Evolutionary conservation across 2,797 vertebrate genomes (phyloP), one percentile per base, ranked within the genome.

Genomic region (Manis crassicaudata): DNA sequence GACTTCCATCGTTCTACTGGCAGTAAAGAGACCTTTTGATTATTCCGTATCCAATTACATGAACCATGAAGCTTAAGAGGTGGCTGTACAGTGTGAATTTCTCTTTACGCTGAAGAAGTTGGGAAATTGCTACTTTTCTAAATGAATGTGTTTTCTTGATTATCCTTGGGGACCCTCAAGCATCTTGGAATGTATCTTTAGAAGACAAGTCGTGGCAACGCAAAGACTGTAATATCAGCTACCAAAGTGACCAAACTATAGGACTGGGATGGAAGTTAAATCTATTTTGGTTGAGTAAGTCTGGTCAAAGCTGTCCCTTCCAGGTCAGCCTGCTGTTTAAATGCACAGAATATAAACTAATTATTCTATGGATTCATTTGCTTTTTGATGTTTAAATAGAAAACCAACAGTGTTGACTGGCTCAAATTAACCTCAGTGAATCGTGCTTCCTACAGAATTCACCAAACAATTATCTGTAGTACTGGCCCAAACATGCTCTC

Each of bases 381-480:
- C n/a, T 32, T 84, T 70, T 80, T 82, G 58, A 72, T 76, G 58
- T 46, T 93, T 92, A 95, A 70, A 52, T 58, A 81, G 60, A 93
- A 96, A 86, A 73, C 35, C 62, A 46, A 35, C 50, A 58, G 18
- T 65, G 35, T 67, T 54, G 92, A 86, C 25, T 77, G n/a, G n/a
- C 52, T 94, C n/a, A 73, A 93, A 90, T 81, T 63, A 95, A 91
- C 29, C 56, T 76, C 29, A 20, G 25, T 52, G 67, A 94, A 32
- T 92, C 40, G 12, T 77, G 50, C 37, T 94, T 97, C 75, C 72
- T 94, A 65, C 46, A 83, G 83, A 94, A 96, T 95, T 73, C 91
- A 88, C 65, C 65, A 90, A 88, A 85, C 27, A 63, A 76, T 92
- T 95, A 43, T 83, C 32, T 76, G 35, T 89, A 63, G 29, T 68